Base-by-base conservation (phyloP, 2,888 invertebrate genomes). In the Polymixis lichenea region DNA sequence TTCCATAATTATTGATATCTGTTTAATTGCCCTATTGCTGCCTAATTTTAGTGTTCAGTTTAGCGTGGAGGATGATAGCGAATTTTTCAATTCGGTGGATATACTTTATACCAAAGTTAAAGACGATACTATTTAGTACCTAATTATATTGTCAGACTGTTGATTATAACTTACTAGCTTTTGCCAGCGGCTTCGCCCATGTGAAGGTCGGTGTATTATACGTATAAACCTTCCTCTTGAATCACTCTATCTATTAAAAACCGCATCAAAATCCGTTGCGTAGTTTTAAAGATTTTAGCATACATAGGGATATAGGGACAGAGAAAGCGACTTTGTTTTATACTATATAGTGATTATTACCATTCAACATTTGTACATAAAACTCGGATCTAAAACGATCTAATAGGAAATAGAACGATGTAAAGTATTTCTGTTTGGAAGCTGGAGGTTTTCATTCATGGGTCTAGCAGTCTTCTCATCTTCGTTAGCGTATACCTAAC, bases 11-110 rank as follows among this genome's bases (percentile, higher is more conserved):
- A 71, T 72, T 62, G 49, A 78, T 75, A 74, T 62, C 46, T 79
- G 53, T 68, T 68, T 75, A 78, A 77, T 80, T 86, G 72, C 73
- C 62, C n/a, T 71, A 74, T 78, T 80, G 70, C 71, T 74, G 66
- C 43, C 61, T 74, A 83, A 85, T 85, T 78, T 85, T 55, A 68
- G 60, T 75, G 83, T 78, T 78, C 78, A 80, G 56, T 60, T 77
- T 75, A 78, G 79, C 76, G 82, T 82, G 77, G 75, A 80, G 53
- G 43, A 75, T 70, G 74, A 76, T 77, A 76, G 69, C 32, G 65
- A 51, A 64, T 73, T 72, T 74, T 65, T 38, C 13, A 60, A 56
- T 58, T 70, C 56, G 51, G 67, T 64, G 72, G 70, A 80, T 84
- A 67, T 70, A 43, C 51, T 67, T 32, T 43, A 53, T n/a, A 43